Percentiles rank a stretch among this genome's conserved stretches.
phyloP scores from a whole-genome alignment of 2,113 vertebrate genomes.

The Zingel zingel region DNA sequence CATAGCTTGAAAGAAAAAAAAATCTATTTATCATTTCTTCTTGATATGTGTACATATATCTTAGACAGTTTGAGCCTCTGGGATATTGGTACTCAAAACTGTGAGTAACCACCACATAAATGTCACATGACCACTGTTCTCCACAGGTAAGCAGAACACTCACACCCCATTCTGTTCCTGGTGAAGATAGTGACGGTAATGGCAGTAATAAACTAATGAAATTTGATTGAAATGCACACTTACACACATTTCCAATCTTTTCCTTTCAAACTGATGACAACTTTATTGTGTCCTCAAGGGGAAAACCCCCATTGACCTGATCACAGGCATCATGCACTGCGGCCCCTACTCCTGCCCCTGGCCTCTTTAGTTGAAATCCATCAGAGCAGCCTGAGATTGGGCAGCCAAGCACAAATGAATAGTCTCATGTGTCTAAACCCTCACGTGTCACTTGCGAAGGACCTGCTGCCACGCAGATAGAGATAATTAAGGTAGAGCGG shows the following conservation, averaged over 20 bases:
- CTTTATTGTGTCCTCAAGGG: conserved; percentile 37
- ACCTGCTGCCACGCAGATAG: conserved; percentile 32
- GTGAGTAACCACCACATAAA: not conserved
- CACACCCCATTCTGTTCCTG: conserved; percentile 25
- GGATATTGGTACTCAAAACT: not conserved
- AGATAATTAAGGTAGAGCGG: conserved; percentile 25
- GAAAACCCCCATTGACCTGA: conserved; percentile 57
- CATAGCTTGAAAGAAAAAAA: too few relatives aligned
- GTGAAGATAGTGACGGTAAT: conserved; percentile 53
- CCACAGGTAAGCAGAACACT: conserved; percentile 26
- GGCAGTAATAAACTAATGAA: conserved; percentile 55
- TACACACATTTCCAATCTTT: conserved; percentile 31
- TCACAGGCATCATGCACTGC: conserved; percentile 62
- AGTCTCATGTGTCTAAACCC: conserved; percentile 66
- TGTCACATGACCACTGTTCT: conserved; percentile 12
- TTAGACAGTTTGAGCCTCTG: not conserved
- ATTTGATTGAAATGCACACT: conserved; percentile 53
- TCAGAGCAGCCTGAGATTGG: conserved; percentile 63
- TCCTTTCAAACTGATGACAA: conserved; percentile 25
- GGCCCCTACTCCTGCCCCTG: conserved; percentile 51
- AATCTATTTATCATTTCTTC: too few relatives aligned
- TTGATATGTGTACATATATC: not conserved
- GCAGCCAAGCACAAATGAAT: conserved; percentile 63
- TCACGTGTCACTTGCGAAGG: conserved; percentile 61
- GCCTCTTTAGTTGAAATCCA: conserved; percentile 60